Percentiles rank a stretch among this genome's conserved stretches.
These are phyloP conservation scores for Isurus oxyrinchus DNA, from an alignment of 2,113 vertebrate species.

Conservation along the genomic window DNA sequence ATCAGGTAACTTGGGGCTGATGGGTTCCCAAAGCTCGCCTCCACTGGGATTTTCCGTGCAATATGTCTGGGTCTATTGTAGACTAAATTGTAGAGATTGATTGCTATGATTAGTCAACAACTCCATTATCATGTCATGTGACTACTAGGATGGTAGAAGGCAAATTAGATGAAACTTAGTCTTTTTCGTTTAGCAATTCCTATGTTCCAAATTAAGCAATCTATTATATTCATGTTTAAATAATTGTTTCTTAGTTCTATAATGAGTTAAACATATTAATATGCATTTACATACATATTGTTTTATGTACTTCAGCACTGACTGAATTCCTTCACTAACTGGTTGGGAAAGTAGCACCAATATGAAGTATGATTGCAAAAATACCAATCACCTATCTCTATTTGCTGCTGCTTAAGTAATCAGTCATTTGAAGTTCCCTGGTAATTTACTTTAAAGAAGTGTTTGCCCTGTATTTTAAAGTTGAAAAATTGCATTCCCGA, in stretches of 20 bases:
- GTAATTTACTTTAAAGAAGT: background rate
- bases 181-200: too few relatives aligned
- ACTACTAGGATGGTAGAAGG: too few relatives aligned
- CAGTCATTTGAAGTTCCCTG: background rate
- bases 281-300: too few relatives aligned
- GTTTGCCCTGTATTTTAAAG: background rate
- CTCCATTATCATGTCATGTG: too few relatives aligned
- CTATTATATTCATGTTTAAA: background rate
- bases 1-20: background rate
- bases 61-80: too few relatives aligned
- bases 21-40: background rate
- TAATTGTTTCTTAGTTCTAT: background rate
- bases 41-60: background rate
- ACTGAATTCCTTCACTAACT: too few relatives aligned
- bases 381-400: background rate
- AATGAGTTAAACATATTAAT: background rate
- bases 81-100: too few relatives aligned
- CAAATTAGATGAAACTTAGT: too few relatives aligned
- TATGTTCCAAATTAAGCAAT: too few relatives aligned
- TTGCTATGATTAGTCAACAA: too few relatives aligned
- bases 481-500: background rate
- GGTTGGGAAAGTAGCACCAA: background rate
- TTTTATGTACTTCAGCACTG: too few relatives aligned
- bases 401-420: background rate
- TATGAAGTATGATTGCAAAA: too few relatives aligned